phyloP scores from a whole-genome alignment of 2,888 invertebrate genomes.

The Lycia hirtaria region DNA sequence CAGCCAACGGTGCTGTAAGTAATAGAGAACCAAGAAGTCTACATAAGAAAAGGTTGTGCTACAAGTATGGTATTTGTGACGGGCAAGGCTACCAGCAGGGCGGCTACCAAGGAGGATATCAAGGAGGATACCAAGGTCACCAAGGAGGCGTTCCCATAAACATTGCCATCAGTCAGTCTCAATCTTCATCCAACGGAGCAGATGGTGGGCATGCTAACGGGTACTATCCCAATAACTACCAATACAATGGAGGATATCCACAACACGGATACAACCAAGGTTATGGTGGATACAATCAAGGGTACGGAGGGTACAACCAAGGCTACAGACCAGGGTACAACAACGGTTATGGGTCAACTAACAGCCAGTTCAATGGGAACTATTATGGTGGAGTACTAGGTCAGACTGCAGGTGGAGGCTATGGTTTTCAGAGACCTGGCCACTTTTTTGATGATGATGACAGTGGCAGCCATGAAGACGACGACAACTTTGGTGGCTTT shows the following conservation, averaged over 20 bases:
- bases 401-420: slow-evolving; percentile 50
- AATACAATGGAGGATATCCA: slow-evolving; percentile 53
- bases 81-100: slow-evolving; percentile 45
- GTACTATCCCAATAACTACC: slow-evolving; percentile 66
- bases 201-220: slow-evolving; percentile 63
- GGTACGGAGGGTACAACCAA: slow-evolving; percentile 52
- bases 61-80: slow-evolving; percentile 64
- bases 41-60: slow-evolving; percentile 59
- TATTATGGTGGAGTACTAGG: slow-evolving; percentile 55
- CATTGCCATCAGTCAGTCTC: slow-evolving; percentile 79
- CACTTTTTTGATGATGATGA: slow-evolving; percentile 54
- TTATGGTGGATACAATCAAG: slow-evolving; percentile 50
- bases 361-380: slow-evolving; percentile 77
- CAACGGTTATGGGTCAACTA: slow-evolving; percentile 64
- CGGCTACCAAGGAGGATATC: slow-evolving; percentile 43
- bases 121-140: slow-evolving; percentile 39
- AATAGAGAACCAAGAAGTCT: slow-evolving; percentile 57
- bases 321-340: slow-evolving; percentile 58
- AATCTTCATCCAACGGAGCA: slow-evolving; percentile 69
- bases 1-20: slow-evolving; percentile 42
- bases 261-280: slow-evolving; percentile 46
- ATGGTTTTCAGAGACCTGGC: slow-evolving; percentile 61
- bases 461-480: slow-evolving; percentile 45
- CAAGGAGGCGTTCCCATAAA: slow-evolving; percentile 62
- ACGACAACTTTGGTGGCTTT: slow-evolving; percentile 40